Evolutionary conservation across 2,797 vertebrate genomes (phyloP), one percentile per base, ranked within the genome.

Genomic region (Capromys pilorides): DNA sequence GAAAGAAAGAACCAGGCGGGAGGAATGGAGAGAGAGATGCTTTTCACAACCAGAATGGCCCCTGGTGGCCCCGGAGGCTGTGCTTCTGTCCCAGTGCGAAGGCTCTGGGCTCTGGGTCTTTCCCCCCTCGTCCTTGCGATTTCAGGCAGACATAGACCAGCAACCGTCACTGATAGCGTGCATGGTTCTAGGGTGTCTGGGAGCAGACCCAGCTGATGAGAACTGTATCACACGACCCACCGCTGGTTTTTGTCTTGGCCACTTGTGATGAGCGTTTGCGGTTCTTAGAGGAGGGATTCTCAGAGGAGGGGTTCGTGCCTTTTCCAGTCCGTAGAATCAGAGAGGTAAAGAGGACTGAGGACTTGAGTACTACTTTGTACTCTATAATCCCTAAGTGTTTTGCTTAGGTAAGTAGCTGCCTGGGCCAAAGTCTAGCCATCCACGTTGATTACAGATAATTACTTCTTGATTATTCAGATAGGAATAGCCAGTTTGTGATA

Each of bases 351-450:
- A 73, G 31, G 41, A 78, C 67, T 67, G 80, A 93, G 31, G 49
- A 39, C 39, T 64, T 26, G 11, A 41, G 51, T 93, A 45, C 45
- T 78, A 1, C 28, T 54, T 28, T 26, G 54, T 81, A 16, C 22
- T 84, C 89, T 80, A 14, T 92, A 6, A 93, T 86, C 54, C 91
- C 9, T 73, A 1, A 64, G n/a, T 78, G 45, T 49, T 62, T 94
- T 75, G 49, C 36, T 19, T 54, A 39, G 86, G 3, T 77, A 59
- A 45, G 84, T 69, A 54, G 12, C 57, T 79, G 57, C 33, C 31
- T 54, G 54, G 79, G 61, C 21, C 90, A 66, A 73, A 94, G 67
- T 93, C 79, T 79, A 61, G 6, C 24, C 82, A 28, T 94, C 67
- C 77, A 26, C 28, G 78, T 89, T 3, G 0, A 0, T 73, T 61